phyloP scores from a whole-genome alignment of 2,888 invertebrate genomes.

The Hydropsyche betteni region DNA sequence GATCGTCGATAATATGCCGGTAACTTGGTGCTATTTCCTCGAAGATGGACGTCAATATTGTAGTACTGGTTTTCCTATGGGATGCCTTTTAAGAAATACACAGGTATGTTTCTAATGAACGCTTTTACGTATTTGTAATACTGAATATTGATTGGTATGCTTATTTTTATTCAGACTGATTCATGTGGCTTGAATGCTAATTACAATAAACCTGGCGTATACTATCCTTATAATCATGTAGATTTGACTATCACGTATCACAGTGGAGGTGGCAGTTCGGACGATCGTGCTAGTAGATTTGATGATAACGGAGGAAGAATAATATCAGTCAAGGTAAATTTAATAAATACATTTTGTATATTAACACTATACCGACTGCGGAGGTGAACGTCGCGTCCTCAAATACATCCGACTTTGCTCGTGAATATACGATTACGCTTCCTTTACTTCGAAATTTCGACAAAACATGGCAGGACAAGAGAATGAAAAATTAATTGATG shows the following conservation, averaged over 20 bases:
- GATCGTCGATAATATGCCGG: slow-evolving; percentile 99
- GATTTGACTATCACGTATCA: slow-evolving; percentile 94
- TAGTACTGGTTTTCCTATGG: slow-evolving; percentile 97
- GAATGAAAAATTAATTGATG: too few species aligned
- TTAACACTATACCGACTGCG: too few species aligned
- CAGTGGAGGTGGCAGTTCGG: slow-evolving; percentile 73
- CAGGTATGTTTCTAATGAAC: slow-evolving; percentile 56
- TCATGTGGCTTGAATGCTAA: slow-evolving; percentile 69
- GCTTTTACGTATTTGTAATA: not conserved
- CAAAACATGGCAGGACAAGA: too few species aligned
- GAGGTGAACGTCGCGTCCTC: too few species aligned
- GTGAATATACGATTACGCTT: too few species aligned
- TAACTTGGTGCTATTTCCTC: slow-evolving; percentile 92
- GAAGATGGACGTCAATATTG: slow-evolving; percentile 83
- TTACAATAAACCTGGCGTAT: slow-evolving; percentile 75
- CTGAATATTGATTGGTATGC: slow-evolving; percentile 1
- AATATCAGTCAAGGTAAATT: slow-evolving; percentile 75
- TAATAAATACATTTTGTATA: slow-evolving; percentile 50
- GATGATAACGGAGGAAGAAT: slow-evolving; percentile 88
- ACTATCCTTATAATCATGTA: slow-evolving; percentile 97
- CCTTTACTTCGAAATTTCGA: too few species aligned
- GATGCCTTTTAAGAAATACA: slow-evolving; percentile 81
- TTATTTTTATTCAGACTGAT: slow-evolving; percentile 56
- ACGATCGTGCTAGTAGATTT: slow-evolving; percentile 87
- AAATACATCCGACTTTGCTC: too few species aligned